Base-by-base conservation (phyloP, 1,140 invertebrate species). In the Bombyx mandarina region DNA sequence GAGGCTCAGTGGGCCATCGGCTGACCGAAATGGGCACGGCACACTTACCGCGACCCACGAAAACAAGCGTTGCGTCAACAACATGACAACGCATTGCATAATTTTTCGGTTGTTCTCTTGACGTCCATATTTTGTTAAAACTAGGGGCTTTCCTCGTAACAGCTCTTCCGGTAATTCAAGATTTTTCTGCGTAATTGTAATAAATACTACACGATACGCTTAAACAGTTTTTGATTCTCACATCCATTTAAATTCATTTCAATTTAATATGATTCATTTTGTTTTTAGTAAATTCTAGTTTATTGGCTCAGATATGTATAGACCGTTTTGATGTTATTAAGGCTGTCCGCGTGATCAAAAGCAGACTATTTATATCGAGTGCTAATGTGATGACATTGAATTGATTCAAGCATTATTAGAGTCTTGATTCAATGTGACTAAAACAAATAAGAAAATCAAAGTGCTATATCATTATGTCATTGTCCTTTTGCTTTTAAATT, bases 21-120 rank as follows among this genome's bases (percentile, higher is more conserved):
- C 66, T 79, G 82, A 80, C 80, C 80, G 77, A 70, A 77, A 83
- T 82, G 75, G 67, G 60, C 65, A 66, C 75, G 82, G 72, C 82
- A 82, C 68, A 86, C 82, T 86, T 86, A 79, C 76, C 69, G 71
- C 79, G 79, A 79, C 77, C 77, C 75, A 79, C 78, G 79, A 80
- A 82, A 82, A 79, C 78, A 82, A 75, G 62, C 66, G 63, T 86
- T 80, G 74, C 77, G 75, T 79, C 79, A 82, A 74, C 67, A 61
- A 70, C 66, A 74, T 74, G 70, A 77, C 71, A 75, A 73, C 73
- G 68, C 67, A 63, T 85, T 81, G 64, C 70, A 75, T 77, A 79
- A 75, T 72, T 77, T 74, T 77, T 82, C 76, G 73, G 63, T 63
- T 55, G 63, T 68, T 74, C 71, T 62, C 62, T 63, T 69, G 69